Evolutionary conservation across 2,797 vertebrate genomes (phyloP).

Genomic region (Morus bassanus): DNA sequence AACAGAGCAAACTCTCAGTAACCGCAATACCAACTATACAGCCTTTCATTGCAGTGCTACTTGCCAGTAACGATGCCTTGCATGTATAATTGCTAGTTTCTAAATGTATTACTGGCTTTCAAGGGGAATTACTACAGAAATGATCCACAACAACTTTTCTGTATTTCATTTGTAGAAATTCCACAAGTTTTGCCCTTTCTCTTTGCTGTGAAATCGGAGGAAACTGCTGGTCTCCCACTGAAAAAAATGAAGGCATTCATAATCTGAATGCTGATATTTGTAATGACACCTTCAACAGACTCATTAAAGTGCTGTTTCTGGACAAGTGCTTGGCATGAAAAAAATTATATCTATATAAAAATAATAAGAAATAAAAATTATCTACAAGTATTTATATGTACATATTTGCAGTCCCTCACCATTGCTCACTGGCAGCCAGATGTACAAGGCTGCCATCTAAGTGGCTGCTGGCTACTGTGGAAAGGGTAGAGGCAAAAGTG

Average conservation of each 20-base stretch:
- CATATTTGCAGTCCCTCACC: neutral
- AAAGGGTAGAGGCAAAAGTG: neutral
- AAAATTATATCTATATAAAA: neutral
- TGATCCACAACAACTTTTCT: neutral
- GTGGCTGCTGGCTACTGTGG: neutral
- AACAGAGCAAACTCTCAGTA: conserved; percentile 27
- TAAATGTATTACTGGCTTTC: conserved; percentile 33
- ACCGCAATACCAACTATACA: conserved; percentile 15
- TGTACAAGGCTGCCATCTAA: neutral
- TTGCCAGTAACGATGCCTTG: conserved; percentile 8
- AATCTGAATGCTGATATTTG: neutral
- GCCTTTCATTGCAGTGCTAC: conserved; percentile 20
- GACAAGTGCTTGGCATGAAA: neutral
- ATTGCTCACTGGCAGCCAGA: neutral
- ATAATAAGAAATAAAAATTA: neutral
- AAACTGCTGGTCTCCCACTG: neutral
- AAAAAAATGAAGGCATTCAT: neutral
- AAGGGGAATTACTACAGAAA: conserved; percentile 24
- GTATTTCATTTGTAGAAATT: neutral
- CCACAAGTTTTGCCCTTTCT: neutral
- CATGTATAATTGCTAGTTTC: conserved; percentile 2
- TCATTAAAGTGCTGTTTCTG: neutral
- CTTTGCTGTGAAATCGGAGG: neutral
- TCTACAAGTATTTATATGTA: neutral
- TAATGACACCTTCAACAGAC: neutral